These are phyloP conservation scores for Emydoidea blandingii DNA, from an alignment of 2,797 vertebrate species.

Conservation along the genomic window DNA sequence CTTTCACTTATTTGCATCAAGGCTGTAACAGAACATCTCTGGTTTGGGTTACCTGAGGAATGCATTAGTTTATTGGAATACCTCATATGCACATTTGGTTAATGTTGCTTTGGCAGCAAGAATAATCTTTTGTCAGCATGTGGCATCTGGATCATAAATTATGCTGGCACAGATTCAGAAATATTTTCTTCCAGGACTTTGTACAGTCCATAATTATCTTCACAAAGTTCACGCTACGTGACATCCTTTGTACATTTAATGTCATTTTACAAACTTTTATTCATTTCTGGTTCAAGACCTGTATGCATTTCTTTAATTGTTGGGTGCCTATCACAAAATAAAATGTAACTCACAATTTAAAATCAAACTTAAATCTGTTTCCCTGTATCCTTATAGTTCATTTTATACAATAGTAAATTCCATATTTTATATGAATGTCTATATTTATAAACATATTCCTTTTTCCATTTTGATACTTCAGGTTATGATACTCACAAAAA, in stretches of 20 bases:
- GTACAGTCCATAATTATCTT: background rate
- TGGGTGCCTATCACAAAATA: background rate
- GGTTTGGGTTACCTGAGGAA: background rate
- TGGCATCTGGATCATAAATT: background rate
- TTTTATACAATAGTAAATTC: constrained; percentile 3
- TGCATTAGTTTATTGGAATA: background rate
- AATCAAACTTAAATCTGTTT: background rate
- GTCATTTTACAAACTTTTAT: background rate
- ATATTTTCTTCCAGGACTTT: background rate
- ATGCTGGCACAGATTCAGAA: background rate
- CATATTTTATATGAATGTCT: background rate
- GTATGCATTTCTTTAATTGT: constrained; percentile 15
- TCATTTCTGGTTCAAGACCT: constrained; percentile 6
- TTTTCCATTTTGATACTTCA: background rate
- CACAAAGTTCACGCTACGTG: background rate
- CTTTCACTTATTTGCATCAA: background rate
- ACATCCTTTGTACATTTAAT: background rate
- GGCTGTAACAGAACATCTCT: background rate
- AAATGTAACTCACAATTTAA: background rate
- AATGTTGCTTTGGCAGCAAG: background rate
- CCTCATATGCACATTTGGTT: background rate
- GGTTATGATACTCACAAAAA: background rate
- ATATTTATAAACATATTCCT: background rate
- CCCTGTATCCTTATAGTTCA: background rate
- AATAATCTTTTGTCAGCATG: background rate